phyloP scores from a whole-genome alignment of 2,888 invertebrate genomes.

The Drosophila limbata region DNA sequence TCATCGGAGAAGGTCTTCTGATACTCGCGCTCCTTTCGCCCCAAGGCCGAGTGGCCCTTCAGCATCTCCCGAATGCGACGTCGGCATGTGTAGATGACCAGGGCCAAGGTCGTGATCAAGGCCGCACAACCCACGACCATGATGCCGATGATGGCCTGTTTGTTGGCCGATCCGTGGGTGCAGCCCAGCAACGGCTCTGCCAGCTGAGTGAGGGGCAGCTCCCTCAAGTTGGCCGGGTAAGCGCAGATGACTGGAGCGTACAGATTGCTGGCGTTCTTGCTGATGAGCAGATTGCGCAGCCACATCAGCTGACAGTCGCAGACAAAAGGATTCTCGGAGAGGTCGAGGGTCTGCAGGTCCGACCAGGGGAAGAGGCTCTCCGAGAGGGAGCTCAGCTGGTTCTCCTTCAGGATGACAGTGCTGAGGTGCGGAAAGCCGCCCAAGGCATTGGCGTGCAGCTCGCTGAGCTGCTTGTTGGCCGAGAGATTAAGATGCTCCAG shows the following conservation, averaged over 20 bases:
- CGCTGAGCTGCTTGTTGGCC: constrained; percentile 91
- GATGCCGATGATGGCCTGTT: constrained; percentile 92
- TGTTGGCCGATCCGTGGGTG: constrained; percentile 91
- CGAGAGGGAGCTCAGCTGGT: constrained; percentile 91
- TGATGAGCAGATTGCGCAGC: constrained; percentile 89
- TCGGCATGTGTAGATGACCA: constrained; percentile 92
- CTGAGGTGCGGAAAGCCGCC: constrained; percentile 92
- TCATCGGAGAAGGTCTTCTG: constrained; percentile 96
- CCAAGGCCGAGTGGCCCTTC: constrained; percentile 87
- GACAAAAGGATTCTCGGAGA: constrained; percentile 92
- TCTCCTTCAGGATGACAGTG: constrained; percentile 91
- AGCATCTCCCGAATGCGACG: constrained; percentile 92
- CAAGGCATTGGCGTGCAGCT: constrained; percentile 91
- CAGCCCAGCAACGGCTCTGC: constrained; percentile 93
- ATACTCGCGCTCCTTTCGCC: constrained; percentile 93
- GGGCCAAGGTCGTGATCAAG: constrained; percentile 89
- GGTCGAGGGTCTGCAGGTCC: constrained; percentile 90
- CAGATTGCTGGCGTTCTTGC: constrained; percentile 83
- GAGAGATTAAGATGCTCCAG: constrained; percentile 91
- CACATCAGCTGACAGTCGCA: constrained; percentile 93
- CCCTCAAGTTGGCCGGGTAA: constrained; percentile 90
- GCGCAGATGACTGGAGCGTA: constrained; percentile 88
- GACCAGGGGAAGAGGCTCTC: constrained; percentile 93
- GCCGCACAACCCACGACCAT: constrained; percentile 91
- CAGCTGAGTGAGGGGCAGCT: constrained; percentile 89